Conservation (phyloP, 2,888 invertebrate species). For the Iselma pallidipennis region DNA sequence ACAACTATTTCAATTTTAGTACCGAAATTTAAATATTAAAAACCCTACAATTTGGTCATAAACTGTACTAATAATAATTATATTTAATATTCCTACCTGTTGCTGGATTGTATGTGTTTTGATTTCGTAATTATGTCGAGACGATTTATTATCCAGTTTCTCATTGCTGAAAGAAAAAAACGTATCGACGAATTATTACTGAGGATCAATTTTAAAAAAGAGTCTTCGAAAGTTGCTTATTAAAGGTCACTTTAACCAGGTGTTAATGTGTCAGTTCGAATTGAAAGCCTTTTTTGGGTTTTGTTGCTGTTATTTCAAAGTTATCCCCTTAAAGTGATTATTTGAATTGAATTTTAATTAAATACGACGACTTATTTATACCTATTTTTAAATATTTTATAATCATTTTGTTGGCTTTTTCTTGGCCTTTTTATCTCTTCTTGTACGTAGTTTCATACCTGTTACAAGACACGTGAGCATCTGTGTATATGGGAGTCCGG, state of each 20-base stretch:
- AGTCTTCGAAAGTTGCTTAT: slow-evolving; percentile 1
- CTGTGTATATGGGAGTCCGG: not conserved
- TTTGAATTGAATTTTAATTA: not conserved
- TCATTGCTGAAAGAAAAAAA: not conserved
- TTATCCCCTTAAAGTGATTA: not conserved
- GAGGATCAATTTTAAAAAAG: not conserved
- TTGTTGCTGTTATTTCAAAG: not conserved
- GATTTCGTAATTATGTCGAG: slow-evolving; percentile 28
- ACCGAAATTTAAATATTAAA: too few species aligned
- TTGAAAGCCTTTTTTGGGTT: not conserved
- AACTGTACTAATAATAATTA: too few species aligned
- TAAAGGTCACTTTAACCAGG: slow-evolving; percentile 23
- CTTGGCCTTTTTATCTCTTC: not conserved
- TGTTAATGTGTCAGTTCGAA: slow-evolving; percentile 17
- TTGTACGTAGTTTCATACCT: not conserved
- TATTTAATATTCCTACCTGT: slow-evolving; percentile 21
- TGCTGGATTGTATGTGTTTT: slow-evolving; percentile 19
- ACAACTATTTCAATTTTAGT: too few species aligned
- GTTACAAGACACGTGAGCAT: not conserved
- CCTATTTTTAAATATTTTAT: slow-evolving; percentile 1
- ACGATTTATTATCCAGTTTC: slow-evolving; percentile 25
- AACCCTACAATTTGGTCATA: too few species aligned
- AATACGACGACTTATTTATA: not conserved
- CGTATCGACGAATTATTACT: slow-evolving; percentile 24
- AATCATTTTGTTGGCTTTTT: not conserved